Conservation (phyloP, 2,113 vertebrate species). For the Xiphorhynchus elegans region DNA sequence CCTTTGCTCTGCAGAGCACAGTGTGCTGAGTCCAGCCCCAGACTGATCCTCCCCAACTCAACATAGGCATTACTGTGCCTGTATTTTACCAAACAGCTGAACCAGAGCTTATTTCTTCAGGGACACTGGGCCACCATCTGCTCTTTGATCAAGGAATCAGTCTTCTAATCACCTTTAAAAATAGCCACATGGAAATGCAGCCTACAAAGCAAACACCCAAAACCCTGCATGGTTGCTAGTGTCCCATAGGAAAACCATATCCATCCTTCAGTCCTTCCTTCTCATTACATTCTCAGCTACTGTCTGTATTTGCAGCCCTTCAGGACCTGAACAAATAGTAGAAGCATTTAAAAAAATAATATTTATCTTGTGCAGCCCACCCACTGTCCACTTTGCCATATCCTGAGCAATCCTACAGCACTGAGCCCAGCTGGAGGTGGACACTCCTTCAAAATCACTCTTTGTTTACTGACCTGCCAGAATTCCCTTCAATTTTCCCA, state of each 20-base stretch:
- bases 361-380: background rate
- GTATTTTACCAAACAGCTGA: background rate
- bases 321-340: background rate
- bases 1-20: background rate
- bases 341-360: background rate
- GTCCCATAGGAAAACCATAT: background rate
- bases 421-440: background rate
- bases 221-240: background rate
- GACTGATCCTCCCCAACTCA: background rate
- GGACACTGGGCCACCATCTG: background rate
- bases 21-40: fast-evolving
- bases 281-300: background rate
- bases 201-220: background rate
- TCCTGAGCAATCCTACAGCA: background rate
- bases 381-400: background rate
- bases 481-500: background rate
- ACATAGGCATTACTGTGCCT: background rate
- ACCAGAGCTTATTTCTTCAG: background rate
- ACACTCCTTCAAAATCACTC: background rate
- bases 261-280: background rate
- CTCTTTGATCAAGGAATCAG: background rate
- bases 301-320: background rate
- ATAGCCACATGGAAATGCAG: background rate
- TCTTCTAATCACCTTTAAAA: background rate
- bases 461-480: background rate